These are phyloP conservation scores for Notodonta dromedarius DNA, from an alignment of 2,888 invertebrate genomes.

Conservation along the genomic window DNA sequence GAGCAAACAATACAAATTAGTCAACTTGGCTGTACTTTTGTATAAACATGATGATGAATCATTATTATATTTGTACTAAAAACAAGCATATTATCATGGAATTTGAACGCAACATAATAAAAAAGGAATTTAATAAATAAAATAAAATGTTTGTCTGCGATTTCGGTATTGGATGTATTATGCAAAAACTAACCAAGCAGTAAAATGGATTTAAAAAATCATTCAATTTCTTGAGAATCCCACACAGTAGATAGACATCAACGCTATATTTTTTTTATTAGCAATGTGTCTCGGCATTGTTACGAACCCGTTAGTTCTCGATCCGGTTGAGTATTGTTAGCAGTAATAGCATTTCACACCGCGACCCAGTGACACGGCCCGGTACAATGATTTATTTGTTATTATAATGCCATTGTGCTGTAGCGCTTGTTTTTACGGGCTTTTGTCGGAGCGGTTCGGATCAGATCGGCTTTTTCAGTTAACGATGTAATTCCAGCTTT, in stretches of 20 bases:
- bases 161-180: constrained; percentile 45
- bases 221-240: constrained; percentile 42
- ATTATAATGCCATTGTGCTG: constrained; percentile 30
- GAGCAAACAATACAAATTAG: constrained; percentile 60
- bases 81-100: neutral
- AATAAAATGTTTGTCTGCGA: constrained; percentile 59
- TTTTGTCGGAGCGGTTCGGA: constrained; percentile 3
- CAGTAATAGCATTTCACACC: constrained; percentile 33
- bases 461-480: neutral
- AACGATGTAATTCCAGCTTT: neutral
- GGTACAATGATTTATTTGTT: constrained; percentile 43
- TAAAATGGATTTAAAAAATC: constrained; percentile 23
- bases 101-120: neutral
- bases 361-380: constrained; percentile 51
- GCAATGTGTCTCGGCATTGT: constrained; percentile 20
- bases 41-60: constrained; percentile 19
- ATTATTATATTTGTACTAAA: neutral
- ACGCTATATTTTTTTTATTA: constrained; percentile 19
- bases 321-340: constrained; percentile 40
- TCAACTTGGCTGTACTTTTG: constrained; percentile 80
- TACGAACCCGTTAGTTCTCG: constrained; percentile 36
- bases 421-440: constrained; percentile 12
- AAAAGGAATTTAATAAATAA: neutral
- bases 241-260: constrained; percentile 31
- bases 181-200: constrained; percentile 27